Conservation (phyloP, 2,888 invertebrate species). For the Parnassius mnemosyne region DNA sequence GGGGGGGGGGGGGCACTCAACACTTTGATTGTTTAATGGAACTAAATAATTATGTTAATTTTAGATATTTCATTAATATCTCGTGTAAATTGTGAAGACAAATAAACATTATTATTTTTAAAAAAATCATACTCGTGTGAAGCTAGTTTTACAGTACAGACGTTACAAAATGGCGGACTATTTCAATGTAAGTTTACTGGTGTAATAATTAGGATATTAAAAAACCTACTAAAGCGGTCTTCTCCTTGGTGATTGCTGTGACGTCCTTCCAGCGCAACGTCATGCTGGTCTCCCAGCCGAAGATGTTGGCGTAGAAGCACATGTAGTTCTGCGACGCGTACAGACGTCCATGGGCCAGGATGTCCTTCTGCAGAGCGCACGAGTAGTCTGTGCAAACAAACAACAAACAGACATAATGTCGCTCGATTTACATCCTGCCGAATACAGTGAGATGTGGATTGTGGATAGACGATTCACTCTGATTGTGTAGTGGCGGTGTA, state of each 20-base stretch:
- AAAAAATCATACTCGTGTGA: too few species aligned
- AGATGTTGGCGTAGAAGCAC: conserved; percentile 98
- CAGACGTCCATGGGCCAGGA: conserved; percentile 96
- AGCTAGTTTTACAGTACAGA: too few species aligned
- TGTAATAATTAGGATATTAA: too few species aligned
- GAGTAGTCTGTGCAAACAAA: conserved; percentile 88
- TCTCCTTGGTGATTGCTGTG: conserved; percentile 95
- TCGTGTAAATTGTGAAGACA: too few species aligned
- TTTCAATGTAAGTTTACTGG: too few species aligned
- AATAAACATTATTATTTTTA: background rate
- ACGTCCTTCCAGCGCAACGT: conserved; percentile 94
- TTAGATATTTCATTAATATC: background rate
- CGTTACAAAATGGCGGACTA: background rate
- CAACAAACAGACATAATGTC: background rate
- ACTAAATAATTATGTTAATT: background rate
- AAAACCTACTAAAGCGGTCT: conserved; percentile 80
- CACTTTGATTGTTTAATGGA: background rate
- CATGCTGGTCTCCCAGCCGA: conserved; percentile 96
- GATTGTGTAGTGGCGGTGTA: too few species aligned
- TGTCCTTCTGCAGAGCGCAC: conserved; percentile 97
- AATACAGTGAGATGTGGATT: too few species aligned
- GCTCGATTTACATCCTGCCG: too few species aligned
- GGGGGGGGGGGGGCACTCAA: too few species aligned
- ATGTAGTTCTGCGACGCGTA: conserved; percentile 97
- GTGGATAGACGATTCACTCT: too few species aligned